Evolutionary conservation across 2,888 invertebrate species (phyloP).

Genomic region (Scaptodrosophila latifasciaeformis): DNA sequence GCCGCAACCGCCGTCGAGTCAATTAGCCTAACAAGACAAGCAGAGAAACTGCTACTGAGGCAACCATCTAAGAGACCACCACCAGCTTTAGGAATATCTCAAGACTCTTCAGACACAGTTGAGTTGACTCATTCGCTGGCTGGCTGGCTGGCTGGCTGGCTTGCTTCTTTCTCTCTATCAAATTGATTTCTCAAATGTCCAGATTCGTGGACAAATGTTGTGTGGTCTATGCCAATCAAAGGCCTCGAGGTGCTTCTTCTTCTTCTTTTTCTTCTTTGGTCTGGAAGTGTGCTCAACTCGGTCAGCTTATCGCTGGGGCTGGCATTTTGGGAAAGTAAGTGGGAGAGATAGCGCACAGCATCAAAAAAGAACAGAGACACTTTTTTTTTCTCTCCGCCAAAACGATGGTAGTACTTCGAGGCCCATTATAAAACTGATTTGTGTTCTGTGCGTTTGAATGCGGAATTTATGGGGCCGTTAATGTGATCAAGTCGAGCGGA

Average conservation of each 20-base stretch:
- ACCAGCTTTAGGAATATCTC: no score
- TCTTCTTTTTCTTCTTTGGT: slow-evolving; percentile 64
- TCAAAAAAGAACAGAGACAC: slow-evolving; percentile 16
- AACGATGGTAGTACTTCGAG: background rate
- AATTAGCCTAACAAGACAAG: slow-evolving; percentile 72
- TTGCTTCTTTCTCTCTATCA: slow-evolving; percentile 47
- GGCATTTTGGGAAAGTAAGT: slow-evolving; percentile 15
- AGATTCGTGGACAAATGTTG: slow-evolving; percentile 30
- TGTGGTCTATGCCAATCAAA: slow-evolving; percentile 67
- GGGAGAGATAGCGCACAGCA: slow-evolving; percentile 40
- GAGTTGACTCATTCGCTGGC: no score
- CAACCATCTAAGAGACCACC: background rate
- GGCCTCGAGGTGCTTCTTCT: slow-evolving; percentile 62
- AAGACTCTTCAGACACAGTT: no score
- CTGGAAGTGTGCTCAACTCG: slow-evolving; percentile 17
- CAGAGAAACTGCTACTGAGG: background rate
- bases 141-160: no score
- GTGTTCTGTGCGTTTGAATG: slow-evolving; percentile 29
- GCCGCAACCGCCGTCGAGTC: slow-evolving; percentile 41
- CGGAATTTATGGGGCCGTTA: slow-evolving; percentile 49
- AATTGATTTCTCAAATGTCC: slow-evolving; percentile 47
- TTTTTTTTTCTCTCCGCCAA: background rate
- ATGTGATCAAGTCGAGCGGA: slow-evolving; percentile 28
- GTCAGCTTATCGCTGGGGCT: background rate
- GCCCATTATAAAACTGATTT: slow-evolving; percentile 63